Evolutionary conservation across 2,888 invertebrate species (phyloP).

Genomic region (Andricus curvator): DNA sequence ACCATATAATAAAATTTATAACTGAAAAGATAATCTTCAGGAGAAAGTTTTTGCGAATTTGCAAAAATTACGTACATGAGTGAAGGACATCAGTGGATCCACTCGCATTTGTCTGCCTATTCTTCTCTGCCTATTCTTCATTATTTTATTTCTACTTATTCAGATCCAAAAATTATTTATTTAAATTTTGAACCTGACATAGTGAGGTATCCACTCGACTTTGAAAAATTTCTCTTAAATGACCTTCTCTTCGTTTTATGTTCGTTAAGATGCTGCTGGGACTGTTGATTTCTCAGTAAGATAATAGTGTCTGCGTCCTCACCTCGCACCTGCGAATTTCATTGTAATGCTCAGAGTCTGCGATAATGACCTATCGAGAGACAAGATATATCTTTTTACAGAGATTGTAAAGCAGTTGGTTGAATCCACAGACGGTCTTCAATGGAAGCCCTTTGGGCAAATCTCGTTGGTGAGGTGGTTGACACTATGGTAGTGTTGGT

Average conservation of each 20-base stretch:
- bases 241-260: conserved; percentile 61
- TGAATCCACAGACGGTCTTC: background rate
- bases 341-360: conserved; percentile 45
- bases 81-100: too few species aligned
- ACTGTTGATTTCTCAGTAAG: conserved; percentile 68
- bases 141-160: background rate
- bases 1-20: too few species aligned
- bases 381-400: conserved; percentile 17
- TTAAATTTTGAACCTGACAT: background rate
- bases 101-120: too few species aligned
- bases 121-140: too few species aligned
- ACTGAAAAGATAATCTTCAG: too few species aligned
- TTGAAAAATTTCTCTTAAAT: background rate
- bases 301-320: conserved; percentile 60
- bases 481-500: background rate
- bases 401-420: conserved; percentile 22
- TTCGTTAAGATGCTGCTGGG: conserved; percentile 66
- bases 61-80: too few species aligned
- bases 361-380: conserved; percentile 12
- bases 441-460: background rate
- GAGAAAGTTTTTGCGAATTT: too few species aligned
- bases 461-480: too few species aligned
- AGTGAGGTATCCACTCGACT: background rate
- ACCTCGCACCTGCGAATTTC: conserved; percentile 59
- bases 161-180: background rate